Evolutionary conservation across 2,797 vertebrate species (phyloP).

Genomic region (Enteromius anoplus): DNA sequence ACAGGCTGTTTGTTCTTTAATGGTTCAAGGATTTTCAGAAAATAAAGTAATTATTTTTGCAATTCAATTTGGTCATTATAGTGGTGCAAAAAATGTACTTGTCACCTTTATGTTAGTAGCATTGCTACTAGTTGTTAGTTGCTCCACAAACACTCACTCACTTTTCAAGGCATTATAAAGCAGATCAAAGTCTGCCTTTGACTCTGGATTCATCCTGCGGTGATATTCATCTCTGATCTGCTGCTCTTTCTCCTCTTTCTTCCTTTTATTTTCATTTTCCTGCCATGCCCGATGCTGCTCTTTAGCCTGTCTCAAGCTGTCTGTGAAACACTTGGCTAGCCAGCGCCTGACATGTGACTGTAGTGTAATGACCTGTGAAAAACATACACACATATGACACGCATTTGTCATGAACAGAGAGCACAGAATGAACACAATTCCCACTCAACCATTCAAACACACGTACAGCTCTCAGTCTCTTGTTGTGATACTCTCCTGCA

Average conservation of each 20-base stretch:
- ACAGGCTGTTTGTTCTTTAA: not conserved
- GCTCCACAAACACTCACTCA: slow-evolving; percentile 68
- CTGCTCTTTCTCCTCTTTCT: slow-evolving; percentile 79
- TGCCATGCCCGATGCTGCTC: slow-evolving; percentile 75
- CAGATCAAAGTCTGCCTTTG: slow-evolving; percentile 86
- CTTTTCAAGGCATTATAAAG: slow-evolving; percentile 87
- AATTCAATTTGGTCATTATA: not conserved
- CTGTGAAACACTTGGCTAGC: slow-evolving; percentile 76
- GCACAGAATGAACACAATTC: not conserved
- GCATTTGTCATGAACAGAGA: not conserved
- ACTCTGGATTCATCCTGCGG: slow-evolving; percentile 83
- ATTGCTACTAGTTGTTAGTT: not conserved
- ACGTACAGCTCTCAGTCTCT: slow-evolving; percentile 84
- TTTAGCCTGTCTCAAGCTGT: slow-evolving; percentile 72
- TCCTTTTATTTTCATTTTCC: slow-evolving; percentile 73
- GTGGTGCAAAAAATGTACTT: not conserved
- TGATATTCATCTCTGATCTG: slow-evolving; percentile 73
- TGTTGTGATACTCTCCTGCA: slow-evolving; percentile 79
- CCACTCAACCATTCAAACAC: not conserved
- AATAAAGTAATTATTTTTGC: not conserved
- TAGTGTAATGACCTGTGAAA: slow-evolving; percentile 81
- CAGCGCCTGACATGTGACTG: slow-evolving; percentile 84
- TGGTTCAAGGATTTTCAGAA: not conserved
- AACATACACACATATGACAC: slow-evolving; percentile 3
- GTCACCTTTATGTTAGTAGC: not conserved